Base-by-base conservation (phyloP, 35 echinoderm and acorn worm genomes). In the Acanthaster planci region DNA sequence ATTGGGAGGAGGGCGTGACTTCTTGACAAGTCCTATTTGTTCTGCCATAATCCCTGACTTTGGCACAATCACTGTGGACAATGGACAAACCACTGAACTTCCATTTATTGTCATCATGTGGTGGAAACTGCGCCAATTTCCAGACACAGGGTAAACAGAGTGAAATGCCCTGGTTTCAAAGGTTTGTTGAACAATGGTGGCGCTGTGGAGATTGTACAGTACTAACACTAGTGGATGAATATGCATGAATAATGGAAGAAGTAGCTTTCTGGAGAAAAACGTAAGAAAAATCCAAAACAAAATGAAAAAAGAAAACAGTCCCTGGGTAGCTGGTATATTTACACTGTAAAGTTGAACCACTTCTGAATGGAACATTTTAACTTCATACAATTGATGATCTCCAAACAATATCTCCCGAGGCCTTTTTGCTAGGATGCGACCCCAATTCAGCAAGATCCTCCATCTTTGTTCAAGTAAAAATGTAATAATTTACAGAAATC, bases 11-110 rank as follows among this genome's bases (percentile, higher is more conserved):
- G 30, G 64, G 64, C 64, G 64, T 26, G 34, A 72, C 29, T 72
- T 72, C 30, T 72, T 72, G 29, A 72, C 64, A 72, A 72, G 30
- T 72, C 34, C 26, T 72, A 16, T 72, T 72, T 7, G 64, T 72
- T 72, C 34, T 31, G 19, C 2, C 10, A 14, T 34, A 72, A 72
- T 72, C 64, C 29, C 14, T 7, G 18, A 34, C 52, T 72, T 72
- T 72, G 30, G 64, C 34, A 26, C 2, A 21, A 34, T 72, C 64
- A 26, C 10, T 72, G 64, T 2, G 15, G 64, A 72, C 30, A 72
- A 4, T 72, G 14, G 21, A 14, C 18, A 72, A 9, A 8, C 29
- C 26, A 15, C 29, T 35, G 64, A 6, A 10, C 0, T 72, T 31
- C 30, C 10, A 27, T 26, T 26, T 27, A 14, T 72, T 7, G 10